These are phyloP conservation scores for Halisarca cf. caerulea DNA, from an alignment of 37 sponge, comb jelly and placozoan genomes.

Conservation along the genomic window DNA sequence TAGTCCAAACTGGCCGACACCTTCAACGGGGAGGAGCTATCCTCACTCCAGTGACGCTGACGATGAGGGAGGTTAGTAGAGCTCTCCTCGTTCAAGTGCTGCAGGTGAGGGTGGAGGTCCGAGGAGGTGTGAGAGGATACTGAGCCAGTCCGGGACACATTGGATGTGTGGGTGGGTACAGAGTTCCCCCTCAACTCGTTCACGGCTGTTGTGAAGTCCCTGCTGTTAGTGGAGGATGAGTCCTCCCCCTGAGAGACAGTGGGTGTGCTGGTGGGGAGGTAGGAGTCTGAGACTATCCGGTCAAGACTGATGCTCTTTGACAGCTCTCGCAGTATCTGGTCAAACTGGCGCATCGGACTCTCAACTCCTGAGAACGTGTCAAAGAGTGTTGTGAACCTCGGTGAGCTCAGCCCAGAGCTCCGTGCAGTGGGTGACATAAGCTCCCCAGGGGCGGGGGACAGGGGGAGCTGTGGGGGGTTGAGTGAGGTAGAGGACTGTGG, in stretches of 20 bases:
- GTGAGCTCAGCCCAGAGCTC: not conserved
- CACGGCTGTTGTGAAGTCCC: not conserved
- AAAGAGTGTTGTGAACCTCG: not conserved
- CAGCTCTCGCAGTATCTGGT: constrained; percentile 1
- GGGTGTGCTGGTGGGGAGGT: not conserved
- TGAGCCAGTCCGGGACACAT: too few species aligned
- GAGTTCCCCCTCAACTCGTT: constrained; percentile 1
- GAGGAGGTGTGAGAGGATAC: too few species aligned
- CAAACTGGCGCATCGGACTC: constrained; percentile 1
- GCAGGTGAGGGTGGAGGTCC: not conserved
- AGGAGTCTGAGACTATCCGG: not conserved
- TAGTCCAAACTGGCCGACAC: constrained; percentile 12
- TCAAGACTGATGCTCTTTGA: constrained; percentile 12
- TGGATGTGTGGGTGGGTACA: too few species aligned
- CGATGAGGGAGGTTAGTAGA: not conserved
- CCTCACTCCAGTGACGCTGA: not conserved
- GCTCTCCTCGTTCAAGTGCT: not conserved
- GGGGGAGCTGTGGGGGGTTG: constrained; percentile 19
- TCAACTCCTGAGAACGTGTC: not conserved
- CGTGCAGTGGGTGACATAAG: constrained; percentile 8
- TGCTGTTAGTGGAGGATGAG: not conserved
- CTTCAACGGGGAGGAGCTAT: not conserved
- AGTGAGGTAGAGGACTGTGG: not conserved
- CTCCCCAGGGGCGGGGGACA: constrained; percentile 35
- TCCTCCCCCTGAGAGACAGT: not conserved